A percentile compares a stretch with the other conserved stretches of the same genome.
Evolutionary conservation across 2,797 vertebrate genomes (phyloP).

Genomic region (Staurois parvus): DNA sequence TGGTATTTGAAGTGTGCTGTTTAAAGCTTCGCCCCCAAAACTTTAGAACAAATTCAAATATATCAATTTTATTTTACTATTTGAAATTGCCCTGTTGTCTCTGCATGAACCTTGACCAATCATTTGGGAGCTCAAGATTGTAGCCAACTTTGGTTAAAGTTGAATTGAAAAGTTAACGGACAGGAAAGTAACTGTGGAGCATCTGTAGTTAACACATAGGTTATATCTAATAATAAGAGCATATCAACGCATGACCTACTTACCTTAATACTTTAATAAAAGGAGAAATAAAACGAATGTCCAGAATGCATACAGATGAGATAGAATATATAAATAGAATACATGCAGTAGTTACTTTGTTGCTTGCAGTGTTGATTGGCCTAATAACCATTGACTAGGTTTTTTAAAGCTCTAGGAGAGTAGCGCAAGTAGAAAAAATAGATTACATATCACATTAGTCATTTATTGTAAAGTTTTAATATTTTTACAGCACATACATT

Average conservation of each 20-base stretch:
- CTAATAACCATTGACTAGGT: too few species aligned
- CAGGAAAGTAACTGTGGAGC: slow-evolving; percentile 19
- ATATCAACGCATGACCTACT: neutral
- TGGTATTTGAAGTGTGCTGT: slow-evolving; percentile 26
- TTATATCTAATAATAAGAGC: slow-evolving; percentile 2
- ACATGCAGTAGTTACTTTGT: too few species aligned
- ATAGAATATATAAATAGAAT: too few species aligned
- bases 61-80: slow-evolving; percentile 24
- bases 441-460: too few species aligned
- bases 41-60: slow-evolving; percentile 3
- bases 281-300: too few species aligned
- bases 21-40: slow-evolving; percentile 13
- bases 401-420: too few species aligned
- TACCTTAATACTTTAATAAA: too few species aligned
- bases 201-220: slow-evolving; percentile 5
- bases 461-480: too few species aligned
- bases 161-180: neutral
- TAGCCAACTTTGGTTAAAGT: slow-evolving; percentile 2
- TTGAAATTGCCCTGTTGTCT: slow-evolving; percentile 13
- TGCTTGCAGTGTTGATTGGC: too few species aligned
- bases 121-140: slow-evolving; percentile 2
- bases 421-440: too few species aligned
- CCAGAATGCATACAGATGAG: too few species aligned
- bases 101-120: slow-evolving; percentile 1
- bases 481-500: too few species aligned